Conservation (phyloP, 2,888 invertebrate genomes). For the Slavum lentiscoides region DNA sequence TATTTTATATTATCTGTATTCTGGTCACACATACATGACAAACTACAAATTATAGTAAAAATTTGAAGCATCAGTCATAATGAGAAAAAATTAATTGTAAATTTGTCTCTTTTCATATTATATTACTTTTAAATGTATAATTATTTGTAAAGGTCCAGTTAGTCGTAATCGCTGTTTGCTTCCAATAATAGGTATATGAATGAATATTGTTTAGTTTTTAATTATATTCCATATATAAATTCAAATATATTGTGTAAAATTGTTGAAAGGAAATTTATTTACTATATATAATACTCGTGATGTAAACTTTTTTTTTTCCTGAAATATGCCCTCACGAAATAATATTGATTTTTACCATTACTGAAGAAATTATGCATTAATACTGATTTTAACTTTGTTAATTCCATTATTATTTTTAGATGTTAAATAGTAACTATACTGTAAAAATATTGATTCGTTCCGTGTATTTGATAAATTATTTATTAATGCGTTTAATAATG, state of each 20-base stretch:
- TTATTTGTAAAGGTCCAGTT: background rate
- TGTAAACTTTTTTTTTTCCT: background rate
- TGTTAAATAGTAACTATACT: slow-evolving; percentile 5
- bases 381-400: slow-evolving; percentile 30
- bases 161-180: background rate
- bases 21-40: slow-evolving; percentile 33
- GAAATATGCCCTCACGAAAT: background rate
- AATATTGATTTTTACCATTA: slow-evolving; percentile 15
- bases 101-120: background rate
- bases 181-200: background rate
- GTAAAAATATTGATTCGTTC: slow-evolving; percentile 11
- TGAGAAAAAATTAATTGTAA: background rate
- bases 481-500: slow-evolving; percentile 16
- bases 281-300: background rate
- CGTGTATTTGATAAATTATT: slow-evolving; percentile 28
- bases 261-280: slow-evolving; percentile 10
- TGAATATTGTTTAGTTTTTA: slow-evolving; percentile 2
- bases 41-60: background rate
- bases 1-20: slow-evolving; percentile 4
- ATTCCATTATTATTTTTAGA: slow-evolving; percentile 30
- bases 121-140: too few relatives aligned
- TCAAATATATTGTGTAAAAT: background rate
- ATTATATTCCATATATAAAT: slow-evolving; percentile 12
- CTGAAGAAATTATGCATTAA: background rate
- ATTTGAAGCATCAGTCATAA: background rate